Conservation (phyloP, 2,113 vertebrate genomes). For the Fregata magnificens region DNA sequence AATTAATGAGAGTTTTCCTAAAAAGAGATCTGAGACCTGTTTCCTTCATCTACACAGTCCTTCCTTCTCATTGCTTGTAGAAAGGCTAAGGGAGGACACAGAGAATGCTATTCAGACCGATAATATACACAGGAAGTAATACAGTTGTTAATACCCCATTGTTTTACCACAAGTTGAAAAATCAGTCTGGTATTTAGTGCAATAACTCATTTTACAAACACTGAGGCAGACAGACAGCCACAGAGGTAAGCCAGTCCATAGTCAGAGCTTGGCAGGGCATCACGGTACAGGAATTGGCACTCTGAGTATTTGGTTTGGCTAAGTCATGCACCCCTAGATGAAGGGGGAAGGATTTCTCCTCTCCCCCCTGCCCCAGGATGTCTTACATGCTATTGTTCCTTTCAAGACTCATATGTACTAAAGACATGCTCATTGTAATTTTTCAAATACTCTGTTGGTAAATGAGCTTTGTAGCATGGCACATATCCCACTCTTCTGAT, state of each 20-base stretch:
- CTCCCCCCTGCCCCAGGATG: not conserved
- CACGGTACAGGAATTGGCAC: not conserved
- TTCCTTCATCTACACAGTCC: not conserved
- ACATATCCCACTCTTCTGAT: slow-evolving; percentile 33
- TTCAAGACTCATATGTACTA: not conserved
- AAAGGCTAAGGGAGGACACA: not conserved
- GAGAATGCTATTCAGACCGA: not conserved
- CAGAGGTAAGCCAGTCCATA: not conserved
- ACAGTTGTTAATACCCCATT: not conserved
- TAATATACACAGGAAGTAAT: not conserved
- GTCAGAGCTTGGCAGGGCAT: not conserved
- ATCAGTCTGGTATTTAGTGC: not conserved
- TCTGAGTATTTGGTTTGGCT: slow-evolving; percentile 36
- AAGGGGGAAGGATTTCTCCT: not conserved
- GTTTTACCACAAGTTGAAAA: not conserved
- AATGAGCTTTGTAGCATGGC: slow-evolving; percentile 51
- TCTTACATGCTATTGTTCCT: not conserved
- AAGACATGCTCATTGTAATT: not conserved
- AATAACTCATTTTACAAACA: not conserved
- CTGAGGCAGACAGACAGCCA: not conserved
- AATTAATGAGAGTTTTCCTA: not conserved
- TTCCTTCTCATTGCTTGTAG: not conserved
- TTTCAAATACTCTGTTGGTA: slow-evolving; percentile 47
- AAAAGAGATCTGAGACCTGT: not conserved
- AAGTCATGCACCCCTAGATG: not conserved